Percentiles rank a stretch among this genome's conserved stretches.
Conservation (phyloP, 1,140 invertebrate species). For the Lineus longissimus region DNA sequence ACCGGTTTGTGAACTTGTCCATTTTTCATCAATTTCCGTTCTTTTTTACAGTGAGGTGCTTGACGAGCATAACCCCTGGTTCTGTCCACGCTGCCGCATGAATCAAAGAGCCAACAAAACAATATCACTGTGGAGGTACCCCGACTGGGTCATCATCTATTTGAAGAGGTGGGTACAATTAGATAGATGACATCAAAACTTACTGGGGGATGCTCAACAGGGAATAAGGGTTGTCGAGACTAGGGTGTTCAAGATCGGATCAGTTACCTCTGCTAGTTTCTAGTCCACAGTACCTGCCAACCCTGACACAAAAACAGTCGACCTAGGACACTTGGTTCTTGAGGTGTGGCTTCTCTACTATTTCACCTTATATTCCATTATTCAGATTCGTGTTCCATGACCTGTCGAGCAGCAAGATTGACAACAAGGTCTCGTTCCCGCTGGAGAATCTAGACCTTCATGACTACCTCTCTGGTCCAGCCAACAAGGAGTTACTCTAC, state of each 20-base stretch:
- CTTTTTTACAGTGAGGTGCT: conserved; percentile 60
- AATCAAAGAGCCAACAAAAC: conserved; percentile 71
- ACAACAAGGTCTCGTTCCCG: conserved; percentile 67
- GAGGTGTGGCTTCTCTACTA: too few species aligned
- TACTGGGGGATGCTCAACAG: too few species aligned
- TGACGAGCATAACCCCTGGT: conserved; percentile 71
- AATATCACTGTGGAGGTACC: conserved; percentile 66
- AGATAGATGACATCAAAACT: too few species aligned
- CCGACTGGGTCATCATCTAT: conserved; percentile 69
- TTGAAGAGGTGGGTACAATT: conserved; percentile 61
- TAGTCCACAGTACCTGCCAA: too few species aligned
- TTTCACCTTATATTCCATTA: conserved; percentile 17
- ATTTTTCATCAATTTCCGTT: neutral
- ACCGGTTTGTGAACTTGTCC: too few species aligned
- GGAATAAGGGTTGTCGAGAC: too few species aligned
- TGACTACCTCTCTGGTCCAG: conserved; percentile 50
- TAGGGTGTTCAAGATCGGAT: too few species aligned
- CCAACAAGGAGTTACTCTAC: conserved; percentile 53
- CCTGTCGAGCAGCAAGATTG: conserved; percentile 66
- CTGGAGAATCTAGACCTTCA: conserved; percentile 59
- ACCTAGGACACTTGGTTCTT: too few species aligned
- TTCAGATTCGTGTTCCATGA: conserved; percentile 69
- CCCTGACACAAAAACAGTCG: too few species aligned
- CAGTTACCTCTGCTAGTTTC: too few species aligned
- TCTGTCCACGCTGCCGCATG: conserved; percentile 64